phyloP scores from a whole-genome alignment of 1,140 invertebrate genomes.

The Drosophila kohkoa region DNA sequence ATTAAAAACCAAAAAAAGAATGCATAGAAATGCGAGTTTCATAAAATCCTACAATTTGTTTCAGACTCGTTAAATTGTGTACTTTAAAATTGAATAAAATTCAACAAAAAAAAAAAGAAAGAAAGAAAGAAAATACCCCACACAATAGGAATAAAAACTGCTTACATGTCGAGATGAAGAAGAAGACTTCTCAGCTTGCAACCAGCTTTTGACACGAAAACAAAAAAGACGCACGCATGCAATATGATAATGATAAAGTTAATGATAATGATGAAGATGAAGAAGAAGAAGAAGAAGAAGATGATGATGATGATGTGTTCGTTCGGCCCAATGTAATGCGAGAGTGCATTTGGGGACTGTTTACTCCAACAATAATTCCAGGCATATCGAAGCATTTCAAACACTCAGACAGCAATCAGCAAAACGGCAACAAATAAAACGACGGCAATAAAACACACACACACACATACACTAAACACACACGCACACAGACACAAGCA shows the following conservation, averaged over 20 bases:
- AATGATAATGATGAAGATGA: constrained; percentile 34
- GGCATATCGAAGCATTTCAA: constrained; percentile 81
- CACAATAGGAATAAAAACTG: constrained; percentile 31
- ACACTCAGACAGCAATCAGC: constrained; percentile 48
- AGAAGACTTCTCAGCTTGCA: constrained; percentile 35
- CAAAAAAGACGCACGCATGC: constrained; percentile 31
- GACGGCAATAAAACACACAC: constrained; percentile 58
- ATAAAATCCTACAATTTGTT: constrained; percentile 54
- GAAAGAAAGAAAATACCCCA: constrained; percentile 25
- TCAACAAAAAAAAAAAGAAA: constrained; percentile 46
- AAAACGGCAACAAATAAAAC: constrained; percentile 31
- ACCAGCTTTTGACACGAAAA: constrained; percentile 33
- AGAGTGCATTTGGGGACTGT: constrained; percentile 65
- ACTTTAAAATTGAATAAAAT: constrained; percentile 82
- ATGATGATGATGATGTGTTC: constrained; percentile 54
- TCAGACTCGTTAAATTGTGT: constrained; percentile 71
- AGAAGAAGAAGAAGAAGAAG: constrained; percentile 32
- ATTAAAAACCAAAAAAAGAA: constrained; percentile 8
- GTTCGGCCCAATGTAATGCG: constrained; percentile 34
- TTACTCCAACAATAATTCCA: constrained; percentile 79
- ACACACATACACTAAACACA: constrained; percentile 24
- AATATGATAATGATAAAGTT: constrained; percentile 41
- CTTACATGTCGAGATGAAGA: constrained; percentile 22
- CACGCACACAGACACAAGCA: constrained; percentile 14
- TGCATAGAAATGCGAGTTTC: constrained; percentile 42